These are phyloP conservation scores for Dryomyza anilis DNA, from an alignment of 2,888 invertebrate species.

Conservation along the genomic window DNA sequence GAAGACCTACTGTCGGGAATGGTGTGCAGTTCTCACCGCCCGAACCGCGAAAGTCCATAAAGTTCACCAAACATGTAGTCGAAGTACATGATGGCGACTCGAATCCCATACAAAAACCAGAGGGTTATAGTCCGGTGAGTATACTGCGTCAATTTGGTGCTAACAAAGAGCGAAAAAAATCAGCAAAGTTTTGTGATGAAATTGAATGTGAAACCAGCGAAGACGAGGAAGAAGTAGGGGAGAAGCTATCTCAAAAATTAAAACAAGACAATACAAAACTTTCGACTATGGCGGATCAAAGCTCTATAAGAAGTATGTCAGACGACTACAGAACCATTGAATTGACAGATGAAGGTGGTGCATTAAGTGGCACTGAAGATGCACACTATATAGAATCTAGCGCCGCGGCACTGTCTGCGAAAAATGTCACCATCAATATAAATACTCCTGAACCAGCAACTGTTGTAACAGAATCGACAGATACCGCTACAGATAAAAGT, in stretches of 20 bases:
- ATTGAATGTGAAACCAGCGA: background rate
- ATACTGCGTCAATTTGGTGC: conserved; percentile 14
- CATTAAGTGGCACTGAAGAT: too few species aligned
- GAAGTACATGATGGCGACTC: conserved; percentile 38
- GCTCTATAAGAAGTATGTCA: too few species aligned
- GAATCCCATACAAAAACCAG: conserved; percentile 29
- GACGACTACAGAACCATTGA: background rate
- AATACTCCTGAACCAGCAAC: too few species aligned
- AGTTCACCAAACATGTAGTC: conserved; percentile 45
- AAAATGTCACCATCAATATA: background rate
- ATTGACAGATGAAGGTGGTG: background rate
- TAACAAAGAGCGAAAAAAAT: background rate
- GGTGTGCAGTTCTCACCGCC: background rate
- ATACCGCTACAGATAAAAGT: background rate
- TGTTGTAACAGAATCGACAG: too few species aligned
- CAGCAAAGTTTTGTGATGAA: background rate
- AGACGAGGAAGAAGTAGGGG: background rate
- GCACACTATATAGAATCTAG: too few species aligned
- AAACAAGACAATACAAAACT: too few species aligned
- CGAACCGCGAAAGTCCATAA: conserved; percentile 43
- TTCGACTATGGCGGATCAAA: too few species aligned
- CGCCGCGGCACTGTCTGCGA: too few species aligned
- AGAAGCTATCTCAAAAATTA: too few species aligned
- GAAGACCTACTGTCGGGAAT: background rate
- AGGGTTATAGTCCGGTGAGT: conserved; percentile 29